Evolutionary conservation across 2,113 vertebrate genomes (phyloP), one percentile per base, ranked within the genome.

Genomic region (Salvelinus sp.): DNA sequence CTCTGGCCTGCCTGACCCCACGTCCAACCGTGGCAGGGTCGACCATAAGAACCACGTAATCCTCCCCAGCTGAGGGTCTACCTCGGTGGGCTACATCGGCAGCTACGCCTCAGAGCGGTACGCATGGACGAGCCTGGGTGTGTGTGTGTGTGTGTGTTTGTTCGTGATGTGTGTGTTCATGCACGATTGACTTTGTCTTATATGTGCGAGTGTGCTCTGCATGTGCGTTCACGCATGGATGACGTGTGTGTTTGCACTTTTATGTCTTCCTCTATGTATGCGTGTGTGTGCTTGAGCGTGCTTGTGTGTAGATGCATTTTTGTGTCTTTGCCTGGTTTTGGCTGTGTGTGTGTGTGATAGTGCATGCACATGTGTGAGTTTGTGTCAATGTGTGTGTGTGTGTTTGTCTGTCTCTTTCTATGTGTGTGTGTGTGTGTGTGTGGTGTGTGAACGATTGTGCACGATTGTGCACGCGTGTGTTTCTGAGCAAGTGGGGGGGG

Each of bases 61-160:
- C 77, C 81, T 83, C 70, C 76, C 48, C 79, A 86, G 83, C 87
- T 82, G 80, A 66, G 23, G 73, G 63, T 67, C 74, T 73, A 16
- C 63, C 50, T 69, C 64, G 14, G 68, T 22, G 54, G 69, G 33
- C 2, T 62, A 78, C 65, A 54, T 67, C 33, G 4, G 50, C 28
- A 76, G 30, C 38, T 12, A 44, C 38, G 9, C 9, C 38, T 44
- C 7, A 9, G 38, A 44, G 38, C 57, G 27, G 69, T 47, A 74
- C 72, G 65, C 74, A 71, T 82, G 83, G 72, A 63, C 23, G 64
- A 47, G 2, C 69, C 10, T 63, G 33, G 22, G 4, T 68, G 62
- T 75, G 70, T 57, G 33, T 77, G 76, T 54, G 67, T 71, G 48
- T 64, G 75, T 9, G 68, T 80, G 80, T 74, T 68, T 82, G 70